These are phyloP conservation scores for Neria commutata DNA, from an alignment of 2,888 invertebrate species.

Conservation along the genomic window DNA sequence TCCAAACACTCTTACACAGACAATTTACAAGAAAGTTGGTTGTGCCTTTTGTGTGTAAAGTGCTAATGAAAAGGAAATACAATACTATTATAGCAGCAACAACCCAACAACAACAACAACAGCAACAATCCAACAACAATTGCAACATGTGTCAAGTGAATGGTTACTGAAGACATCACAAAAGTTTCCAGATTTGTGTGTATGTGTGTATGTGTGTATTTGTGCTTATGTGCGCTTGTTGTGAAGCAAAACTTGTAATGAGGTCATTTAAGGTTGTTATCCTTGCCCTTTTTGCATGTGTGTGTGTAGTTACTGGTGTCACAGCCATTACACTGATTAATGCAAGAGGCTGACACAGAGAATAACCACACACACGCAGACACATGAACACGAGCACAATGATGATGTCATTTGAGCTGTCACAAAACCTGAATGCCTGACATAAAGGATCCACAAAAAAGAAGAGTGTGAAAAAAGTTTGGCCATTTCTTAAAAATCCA, in stretches of 20 bases:
- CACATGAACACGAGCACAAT: constrained; percentile 13
- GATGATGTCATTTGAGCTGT: background rate
- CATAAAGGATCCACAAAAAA: background rate
- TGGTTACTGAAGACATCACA: constrained; percentile 23
- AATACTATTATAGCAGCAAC: constrained; percentile 1
- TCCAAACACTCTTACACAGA: too few relatives aligned
- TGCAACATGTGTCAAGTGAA: constrained; percentile 24
- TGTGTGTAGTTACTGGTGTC: constrained; percentile 1
- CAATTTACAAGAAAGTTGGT: constrained; percentile 20
- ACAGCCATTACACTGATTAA: constrained; percentile 24
- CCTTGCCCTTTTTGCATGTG: constrained; percentile 10
- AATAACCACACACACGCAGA: constrained; percentile 1
- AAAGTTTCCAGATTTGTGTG: constrained; percentile 13
- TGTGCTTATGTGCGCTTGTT: too few relatives aligned
- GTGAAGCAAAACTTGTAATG: constrained; percentile 18
- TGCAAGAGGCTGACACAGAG: constrained; percentile 18
- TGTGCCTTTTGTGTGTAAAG: constrained; percentile 18
- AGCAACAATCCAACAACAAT: background rate
- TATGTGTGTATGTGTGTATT: too few relatives aligned
- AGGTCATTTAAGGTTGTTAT: constrained; percentile 26
- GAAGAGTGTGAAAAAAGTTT: background rate
- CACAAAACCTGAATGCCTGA: background rate
- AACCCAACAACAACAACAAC: constrained; percentile 10
- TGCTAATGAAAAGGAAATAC: constrained; percentile 24
- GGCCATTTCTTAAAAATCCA: background rate